Base-by-base conservation (phyloP, 2,113 vertebrate genomes). In the Myotis brandtii region DNA sequence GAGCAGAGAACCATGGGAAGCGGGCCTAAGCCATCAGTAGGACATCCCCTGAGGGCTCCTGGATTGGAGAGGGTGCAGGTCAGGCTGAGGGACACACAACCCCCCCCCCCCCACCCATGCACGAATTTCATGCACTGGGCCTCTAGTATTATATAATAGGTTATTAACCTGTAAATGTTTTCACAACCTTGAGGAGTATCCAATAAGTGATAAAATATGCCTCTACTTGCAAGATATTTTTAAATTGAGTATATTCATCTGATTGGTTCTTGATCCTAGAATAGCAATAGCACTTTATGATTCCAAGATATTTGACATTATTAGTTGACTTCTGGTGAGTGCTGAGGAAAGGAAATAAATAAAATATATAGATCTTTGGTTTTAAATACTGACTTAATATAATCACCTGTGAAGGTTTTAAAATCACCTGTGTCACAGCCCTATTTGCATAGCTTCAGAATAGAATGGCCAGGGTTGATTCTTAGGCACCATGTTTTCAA, bases 111-210 rank as follows among this genome's bases (percentile, higher is more conserved):
- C 40, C 6, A 5, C 40, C 43, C 43, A 43, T 43, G 40, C 40
- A 40, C 5, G 43, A 43, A 43, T 43, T 43, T 43, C 46, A 46
- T 46, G 46, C 10, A 46, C 46, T 46, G 46, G 10, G 46, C 46
- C 59, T 62, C 59, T 62, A 27, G 9, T 7, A n/a, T 66, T 90
- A 76, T 50, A 70, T 80, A 76, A 75, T 43, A 4, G 4, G 16
- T 86, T 66, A 79, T 4, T 92, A 50, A 75, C 50, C 76, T 66
- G 62, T 43, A 96, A 93, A 56, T 94, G 21, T n/a, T 64, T 89
- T 79, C 66, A 62, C 12, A 77, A 20, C 34, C 9, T 46, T 77
- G 23, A 75, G 5, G 7, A 77, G 0, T 77, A 69, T 77, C 32
- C 40, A 40, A 46, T 16, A 94, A 12, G 25, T 81, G 66, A 82